Base-by-base conservation (phyloP, 1,140 invertebrate species). In the Drosophila grimshawi region DNA sequence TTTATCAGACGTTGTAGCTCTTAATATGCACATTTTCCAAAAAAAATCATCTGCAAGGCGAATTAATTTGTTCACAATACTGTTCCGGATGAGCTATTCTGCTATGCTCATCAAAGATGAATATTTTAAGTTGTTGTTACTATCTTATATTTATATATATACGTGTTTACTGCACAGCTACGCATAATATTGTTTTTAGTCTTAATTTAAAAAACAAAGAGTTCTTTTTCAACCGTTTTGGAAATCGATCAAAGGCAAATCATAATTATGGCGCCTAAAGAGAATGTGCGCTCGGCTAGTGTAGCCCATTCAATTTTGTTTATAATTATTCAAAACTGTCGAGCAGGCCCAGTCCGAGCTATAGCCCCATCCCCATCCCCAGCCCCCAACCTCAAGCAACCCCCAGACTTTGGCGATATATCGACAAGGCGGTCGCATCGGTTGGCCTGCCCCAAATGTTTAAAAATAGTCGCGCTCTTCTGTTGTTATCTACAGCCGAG, bases 21-120 rank as follows among this genome's bases (percentile, higher is more conserved):
- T 88, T 80, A 78, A 72, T 83, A 88, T 80, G 78, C 85, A 89
- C 85, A 89, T 89, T 85, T 89, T 89, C 78, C 80, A 70, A 78
- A 71, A 72, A 60, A 51, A 55, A n/a, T 19, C 19, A 19, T 19
- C 80, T 85, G 67, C 51, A 89, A 89, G 46, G 46, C 35, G 41
- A 76, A 76, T 41, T 4, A 41, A 56, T 63, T 55, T 59, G 46
- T 10, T 11, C 11, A 60, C 68, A 82, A 64, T 60, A 52, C 11
- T 32, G 46, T 37, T 49, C 35, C 39, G 1, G 7, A 41, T n/a
- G 11, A 6, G 19, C 19, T 19, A 19, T 19, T 19, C 19, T 19
- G 19, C 19, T 19, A 19, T 19, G 19, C 19, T 19, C 19, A 19
- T 19, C 19, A 19, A 19, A 19, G 7, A 41, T 41, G 8, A 41